phyloP scores from a whole-genome alignment of 2,797 vertebrate genomes.

The Antrozous pallidus region DNA sequence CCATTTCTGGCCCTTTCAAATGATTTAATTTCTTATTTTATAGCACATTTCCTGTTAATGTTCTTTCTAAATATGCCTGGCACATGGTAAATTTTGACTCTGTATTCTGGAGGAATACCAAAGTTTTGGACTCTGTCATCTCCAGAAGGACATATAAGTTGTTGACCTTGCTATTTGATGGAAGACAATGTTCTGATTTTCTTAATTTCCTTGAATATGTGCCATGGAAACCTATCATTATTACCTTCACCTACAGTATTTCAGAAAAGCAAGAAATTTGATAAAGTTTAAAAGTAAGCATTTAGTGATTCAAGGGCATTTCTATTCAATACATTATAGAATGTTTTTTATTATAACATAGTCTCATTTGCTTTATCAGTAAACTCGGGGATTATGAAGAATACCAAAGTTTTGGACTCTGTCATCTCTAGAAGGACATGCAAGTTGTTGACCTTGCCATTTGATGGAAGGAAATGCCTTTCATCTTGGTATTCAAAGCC shows the following conservation, averaged over 20 bases:
- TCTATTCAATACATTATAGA: background rate
- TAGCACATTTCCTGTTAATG: conserved; percentile 48
- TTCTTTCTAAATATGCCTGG: conserved; percentile 64
- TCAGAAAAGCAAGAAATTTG: conserved; percentile 49
- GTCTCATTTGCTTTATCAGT: background rate
- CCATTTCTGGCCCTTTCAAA: conserved; percentile 27
- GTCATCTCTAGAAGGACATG: conserved; percentile 68
- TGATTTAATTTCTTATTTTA: conserved; percentile 63
- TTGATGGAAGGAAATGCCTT: background rate
- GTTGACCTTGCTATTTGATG: conserved; percentile 60
- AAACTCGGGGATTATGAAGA: background rate
- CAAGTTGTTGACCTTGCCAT: conserved; percentile 59
- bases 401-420: conserved; percentile 69
- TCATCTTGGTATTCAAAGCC: background rate
- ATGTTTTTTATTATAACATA: background rate
- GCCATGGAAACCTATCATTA: conserved; percentile 52
- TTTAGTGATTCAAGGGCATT: conserved; percentile 24
- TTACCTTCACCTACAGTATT: conserved; percentile 38
- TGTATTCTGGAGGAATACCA: conserved; percentile 59
- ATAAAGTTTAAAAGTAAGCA: conserved; percentile 26
- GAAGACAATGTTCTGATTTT: conserved; percentile 56
- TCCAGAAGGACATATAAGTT: conserved; percentile 55
- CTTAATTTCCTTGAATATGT: conserved; percentile 59
- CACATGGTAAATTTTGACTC: conserved; percentile 45
- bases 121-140: conserved; percentile 75